A percentile compares a stretch with the other conserved stretches of the same genome.
Evolutionary conservation across 2,113 vertebrate species (phyloP).

Genomic region (Chrysochloris asiatica): DNA sequence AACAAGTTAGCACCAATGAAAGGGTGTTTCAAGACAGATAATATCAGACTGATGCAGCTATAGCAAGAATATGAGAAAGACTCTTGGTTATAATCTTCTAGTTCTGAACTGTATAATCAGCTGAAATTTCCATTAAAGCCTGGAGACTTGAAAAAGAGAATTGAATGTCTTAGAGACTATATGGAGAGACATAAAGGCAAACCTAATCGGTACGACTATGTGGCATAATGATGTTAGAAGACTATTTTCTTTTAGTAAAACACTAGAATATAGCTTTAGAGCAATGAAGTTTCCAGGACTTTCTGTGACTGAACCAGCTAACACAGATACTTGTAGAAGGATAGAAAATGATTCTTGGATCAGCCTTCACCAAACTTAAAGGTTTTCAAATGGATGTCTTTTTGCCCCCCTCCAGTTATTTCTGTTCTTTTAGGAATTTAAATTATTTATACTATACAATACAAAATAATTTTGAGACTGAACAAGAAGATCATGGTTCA

Average conservation of each 20-base stretch:
- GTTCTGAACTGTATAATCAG: too few species aligned
- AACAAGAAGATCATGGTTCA: conserved; percentile 55
- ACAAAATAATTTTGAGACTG: conserved; percentile 68
- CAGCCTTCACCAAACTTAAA: conserved; percentile 56
- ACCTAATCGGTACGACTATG: conserved; percentile 97
- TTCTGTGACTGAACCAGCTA: conserved; percentile 71
- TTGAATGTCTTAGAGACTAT: conserved; percentile 98
- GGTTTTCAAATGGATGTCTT: conserved; percentile 53
- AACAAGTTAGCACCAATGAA: too few species aligned
- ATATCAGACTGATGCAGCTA: too few species aligned
- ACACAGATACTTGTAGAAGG: conserved; percentile 69
- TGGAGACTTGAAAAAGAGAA: conserved; percentile 97
- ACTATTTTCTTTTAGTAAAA: conserved; percentile 40
- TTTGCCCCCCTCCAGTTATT: too few species aligned
- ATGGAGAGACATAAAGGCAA: conserved; percentile 98
- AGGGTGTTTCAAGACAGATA: too few species aligned
- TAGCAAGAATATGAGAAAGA: too few species aligned
- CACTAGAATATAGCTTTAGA: conserved; percentile 68
- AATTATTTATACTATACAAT: conserved; percentile 73
- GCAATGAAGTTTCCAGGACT: conserved; percentile 69
- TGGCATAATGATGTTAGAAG: conserved; percentile 88
- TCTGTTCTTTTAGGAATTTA: conserved; percentile 66
- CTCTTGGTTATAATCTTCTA: too few species aligned
- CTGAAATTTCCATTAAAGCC: conserved; percentile 89
- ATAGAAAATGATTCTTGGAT: conserved; percentile 63